These are phyloP conservation scores for Chloropsis hardwickii DNA, from an alignment of 2,113 vertebrate species.

Conservation along the genomic window DNA sequence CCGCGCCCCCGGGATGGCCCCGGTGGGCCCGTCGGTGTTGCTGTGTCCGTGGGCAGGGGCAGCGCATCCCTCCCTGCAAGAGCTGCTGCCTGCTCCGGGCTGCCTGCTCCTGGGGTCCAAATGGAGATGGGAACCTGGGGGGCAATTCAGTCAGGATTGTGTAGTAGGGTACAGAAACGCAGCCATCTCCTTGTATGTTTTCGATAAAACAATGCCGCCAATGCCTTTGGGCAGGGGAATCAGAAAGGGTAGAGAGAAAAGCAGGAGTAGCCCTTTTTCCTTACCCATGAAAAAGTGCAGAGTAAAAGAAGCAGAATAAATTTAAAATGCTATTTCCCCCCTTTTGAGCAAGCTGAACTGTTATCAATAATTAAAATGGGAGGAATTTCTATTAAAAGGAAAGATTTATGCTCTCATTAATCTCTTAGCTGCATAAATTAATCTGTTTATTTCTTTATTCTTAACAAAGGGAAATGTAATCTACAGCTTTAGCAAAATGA, in stretches of 20 bases:
- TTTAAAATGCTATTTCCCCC: background rate
- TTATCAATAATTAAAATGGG: background rate
- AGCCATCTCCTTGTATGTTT: accelerated
- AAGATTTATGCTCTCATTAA: background rate
- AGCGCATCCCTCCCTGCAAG: background rate
- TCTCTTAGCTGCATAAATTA: background rate
- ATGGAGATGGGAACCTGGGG: background rate
- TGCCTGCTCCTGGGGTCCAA: accelerated
- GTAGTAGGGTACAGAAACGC: background rate
- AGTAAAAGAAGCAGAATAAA: background rate
- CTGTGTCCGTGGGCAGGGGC: background rate
- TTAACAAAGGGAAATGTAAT: background rate
- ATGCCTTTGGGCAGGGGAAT: background rate
- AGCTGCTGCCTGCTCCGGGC: background rate
- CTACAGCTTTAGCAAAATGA: background rate
- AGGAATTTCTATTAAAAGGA: background rate
- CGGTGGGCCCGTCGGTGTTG: background rate
- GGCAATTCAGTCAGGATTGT: background rate
- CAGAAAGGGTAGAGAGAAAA: background rate
- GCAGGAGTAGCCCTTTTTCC: background rate
- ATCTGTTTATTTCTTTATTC: background rate
- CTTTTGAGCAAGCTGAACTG: background rate
- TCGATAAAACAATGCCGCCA: accelerated
- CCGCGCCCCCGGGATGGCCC: background rate
- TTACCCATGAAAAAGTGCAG: background rate